Evolutionary conservation across 2,888 invertebrate genomes (phyloP), one percentile per base, ranked within the genome.

Genomic region (Nephrotoma flavescens): DNA sequence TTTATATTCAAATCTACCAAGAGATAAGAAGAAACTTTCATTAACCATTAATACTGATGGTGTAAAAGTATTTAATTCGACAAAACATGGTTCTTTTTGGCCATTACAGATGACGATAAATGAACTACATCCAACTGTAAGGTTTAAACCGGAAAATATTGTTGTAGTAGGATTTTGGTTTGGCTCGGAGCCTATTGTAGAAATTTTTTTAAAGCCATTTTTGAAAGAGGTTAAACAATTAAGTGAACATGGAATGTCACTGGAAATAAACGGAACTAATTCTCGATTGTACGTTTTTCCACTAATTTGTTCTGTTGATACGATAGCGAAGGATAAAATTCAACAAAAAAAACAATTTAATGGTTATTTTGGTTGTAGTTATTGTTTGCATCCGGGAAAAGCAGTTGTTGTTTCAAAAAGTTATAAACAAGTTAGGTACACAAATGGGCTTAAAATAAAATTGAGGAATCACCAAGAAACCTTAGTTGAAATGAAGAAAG

Each of bases 381-480:
- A 87, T 31, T 87, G 87, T n/a, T n/a, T n/a, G 4, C 86, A 86
- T 52, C 41, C 41, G 1, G 85, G 87, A 57, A 31, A 57, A 71
- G 47, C 42, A 5, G 41, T 87, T 9, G 71, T 2, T 11, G 41
- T 83, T 41, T 83, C 83, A 41, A 11, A 6, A 4, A 83, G 19
- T 19, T 19, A 4, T 6, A 83, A 83, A 11, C 83, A 83, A 83
- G 83, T 83, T 1, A 83, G 31, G 7, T 83, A 83, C 19, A 83
- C 83, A 83, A 83, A 83, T 11, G 19, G 15, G 15, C 0, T 6
- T 19, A 83, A 83, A 5, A 83, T 83, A 6, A 19, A 83, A 19
- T 19, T 83, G 4, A 6, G 83, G 9, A 83, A 83, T 11, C 41
- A 41, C 9, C 11, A 7, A 9, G 42, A 42, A 3, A n/a, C 83